Evolutionary conservation across 2,113 vertebrate species (phyloP), one percentile per base, ranked within the genome.

Genomic region (Rattus norvegicus): DNA sequence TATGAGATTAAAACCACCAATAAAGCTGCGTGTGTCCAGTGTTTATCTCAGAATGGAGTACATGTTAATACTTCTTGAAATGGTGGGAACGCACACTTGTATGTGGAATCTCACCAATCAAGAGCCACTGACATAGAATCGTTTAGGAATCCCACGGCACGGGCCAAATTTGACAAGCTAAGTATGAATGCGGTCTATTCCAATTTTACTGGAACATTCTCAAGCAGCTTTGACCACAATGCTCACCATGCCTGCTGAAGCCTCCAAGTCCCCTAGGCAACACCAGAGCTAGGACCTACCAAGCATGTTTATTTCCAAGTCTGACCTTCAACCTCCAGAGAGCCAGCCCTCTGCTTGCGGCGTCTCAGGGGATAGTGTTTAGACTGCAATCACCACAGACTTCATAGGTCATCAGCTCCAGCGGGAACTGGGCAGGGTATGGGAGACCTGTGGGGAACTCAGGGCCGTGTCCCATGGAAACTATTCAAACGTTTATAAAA

Each of bases 401-500:
- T 79, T 47, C 80, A 65, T 69, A 93, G 80, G 81, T 87, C 63
- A 84, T 39, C 28, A 9, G 91, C 77, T 90, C 90, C 67, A 80
- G 90, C 7, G 10, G 54, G 63, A 96, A 54, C 20, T 28, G 4
- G 30, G 49, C 59, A 70, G 52, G 26, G 54, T 65, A 9, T n/a
- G 77, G 75, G 65, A 92, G 63, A n/a, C 33, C 14, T 4, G 70
- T 43, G 49, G 69, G 83, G 75, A 75, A 30, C 47, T 81, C 49
- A 19, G 47, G 83, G 70, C 43, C 80, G 63, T 13, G 5, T 65
- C 73, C 70, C 30, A 16, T 24, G 79, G 93, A 94, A 92, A 85
- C 87, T 90, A 90, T 90, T 79, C 79, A 70, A 90, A 85, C 26
- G 24, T 65, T 92, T 90, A 70, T 72, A 86, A 65, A 94, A 90